Evolutionary conservation across 2,113 vertebrate genomes (phyloP), one percentile per base, ranked within the genome.

Genomic region (Anoura caudifer): DNA sequence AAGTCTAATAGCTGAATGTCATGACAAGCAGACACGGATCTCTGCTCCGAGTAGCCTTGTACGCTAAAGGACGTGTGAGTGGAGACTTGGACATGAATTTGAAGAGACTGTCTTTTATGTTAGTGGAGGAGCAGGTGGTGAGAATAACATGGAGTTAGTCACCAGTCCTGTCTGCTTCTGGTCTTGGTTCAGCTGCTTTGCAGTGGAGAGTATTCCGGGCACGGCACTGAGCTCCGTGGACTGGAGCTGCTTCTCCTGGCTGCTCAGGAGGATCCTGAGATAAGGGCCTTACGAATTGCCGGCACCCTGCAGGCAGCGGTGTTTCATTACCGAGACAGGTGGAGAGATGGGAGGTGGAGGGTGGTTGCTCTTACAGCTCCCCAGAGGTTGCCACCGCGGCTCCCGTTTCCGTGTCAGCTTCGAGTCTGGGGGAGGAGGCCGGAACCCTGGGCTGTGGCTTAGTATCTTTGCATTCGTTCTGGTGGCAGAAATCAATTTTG

Each of bases 401-500:
- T 94, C 95, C 76, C 2, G 6, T 95, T 56, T 90, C 26, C 50
- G 72, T 72, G 16, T 87, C 50, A 45, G 47, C 54, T 81, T 76
- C 79, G 73, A 52, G 38, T 79, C 72, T 65, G 5, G 41, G 38
- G 88, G 45, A 82, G 86, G 77, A 92, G 43, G 56, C 61, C 87
- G 86, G 63, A 65, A 52, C 85, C 72, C 54, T 87, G 41, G 38
- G 77, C 76, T 50, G 47, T 61, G 54, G 28, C 31, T 85, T 93
- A 79, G 41, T 73, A 33, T 87, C 59, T 82, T 88, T 93, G 73
- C 75, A 12, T 96, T 97, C 97, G 95, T 94, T 96, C 85, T 94
- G n/a, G 24, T 89, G 61, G 79, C 80, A 94, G 79, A 85, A 95
- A 65, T 96, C 93, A 91, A 4, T 97, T 65, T 87, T 77, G 41